Conservation (phyloP, 2,888 invertebrate genomes). For the Dorcus parallelipipedus region DNA sequence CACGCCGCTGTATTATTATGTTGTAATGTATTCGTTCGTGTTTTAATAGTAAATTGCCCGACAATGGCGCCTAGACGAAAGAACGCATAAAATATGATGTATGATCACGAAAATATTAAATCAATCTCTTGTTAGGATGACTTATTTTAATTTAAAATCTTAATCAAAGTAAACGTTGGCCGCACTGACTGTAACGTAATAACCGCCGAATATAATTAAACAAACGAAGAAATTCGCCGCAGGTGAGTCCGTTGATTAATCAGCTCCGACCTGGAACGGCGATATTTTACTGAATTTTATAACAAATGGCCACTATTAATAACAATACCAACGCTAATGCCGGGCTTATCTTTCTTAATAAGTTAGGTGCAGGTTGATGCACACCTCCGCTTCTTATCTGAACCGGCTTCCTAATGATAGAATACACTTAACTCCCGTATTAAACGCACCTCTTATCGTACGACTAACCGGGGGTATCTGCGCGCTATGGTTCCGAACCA, state of each 20-base stretch:
- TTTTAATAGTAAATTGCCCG: too few species aligned
- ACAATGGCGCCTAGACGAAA: too few species aligned
- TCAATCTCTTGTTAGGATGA: not conserved
- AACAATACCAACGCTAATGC: constrained; percentile 14
- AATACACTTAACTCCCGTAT: constrained; percentile 39
- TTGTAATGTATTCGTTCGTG: too few species aligned
- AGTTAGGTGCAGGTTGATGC: constrained; percentile 30
- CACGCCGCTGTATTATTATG: too few species aligned
- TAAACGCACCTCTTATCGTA: constrained; percentile 24
- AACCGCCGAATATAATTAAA: not conserved
- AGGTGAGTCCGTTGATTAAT: not conserved
- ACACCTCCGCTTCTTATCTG: constrained; percentile 23
- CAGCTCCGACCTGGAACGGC: not conserved
- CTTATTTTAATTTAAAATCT: not conserved
- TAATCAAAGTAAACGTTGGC: not conserved
- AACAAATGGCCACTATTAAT: constrained; percentile 10
- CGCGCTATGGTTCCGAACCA: constrained; percentile 25
- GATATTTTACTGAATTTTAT: constrained; percentile 5
- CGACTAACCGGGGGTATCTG: constrained; percentile 26
- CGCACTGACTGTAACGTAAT: not conserved
- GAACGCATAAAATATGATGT: not conserved
- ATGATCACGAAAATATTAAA: not conserved
- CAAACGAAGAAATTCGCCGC: not conserved
- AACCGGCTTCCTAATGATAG: constrained; percentile 39
- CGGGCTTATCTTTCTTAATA: constrained; percentile 25